Percentiles rank a stretch among this genome's conserved stretches.
Evolutionary conservation across 2,888 invertebrate genomes (phyloP).

Genomic region (Bembecia ichneumoniformis): DNA sequence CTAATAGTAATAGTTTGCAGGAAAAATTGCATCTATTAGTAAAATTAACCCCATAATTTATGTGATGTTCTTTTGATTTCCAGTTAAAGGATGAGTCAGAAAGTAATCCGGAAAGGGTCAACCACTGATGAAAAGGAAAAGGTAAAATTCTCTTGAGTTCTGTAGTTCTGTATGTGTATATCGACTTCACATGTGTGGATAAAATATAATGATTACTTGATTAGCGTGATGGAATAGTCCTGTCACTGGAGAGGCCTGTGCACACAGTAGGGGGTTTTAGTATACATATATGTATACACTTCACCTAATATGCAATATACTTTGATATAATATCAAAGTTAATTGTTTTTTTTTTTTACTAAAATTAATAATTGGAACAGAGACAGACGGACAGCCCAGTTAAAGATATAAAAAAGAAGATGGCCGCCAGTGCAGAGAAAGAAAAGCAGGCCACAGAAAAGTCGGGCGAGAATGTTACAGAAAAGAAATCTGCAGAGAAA

Average conservation of each 20-base stretch:
- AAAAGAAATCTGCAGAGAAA: constrained; percentile 27
- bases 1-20: too few relatives aligned
- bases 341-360: too few relatives aligned
- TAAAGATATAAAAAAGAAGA: constrained; percentile 64
- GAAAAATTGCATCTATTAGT: too few relatives aligned
- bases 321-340: too few relatives aligned
- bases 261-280: too few relatives aligned
- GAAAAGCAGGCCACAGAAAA: constrained; percentile 13
- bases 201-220: too few relatives aligned
- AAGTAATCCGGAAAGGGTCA: constrained; percentile 44
- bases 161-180: not conserved
- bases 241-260: too few relatives aligned
- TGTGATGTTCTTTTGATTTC: constrained; percentile 15
- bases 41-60: too few relatives aligned
- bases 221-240: too few relatives aligned
- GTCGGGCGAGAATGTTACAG: constrained; percentile 31
- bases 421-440: constrained; percentile 55
- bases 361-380: constrained; percentile 16
- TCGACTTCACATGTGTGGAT: not conserved
- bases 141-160: too few relatives aligned
- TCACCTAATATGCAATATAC: too few relatives aligned
- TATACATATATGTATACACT: too few relatives aligned
- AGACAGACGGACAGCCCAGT: constrained; percentile 46
- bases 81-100: constrained; percentile 62
- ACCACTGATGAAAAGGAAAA: constrained; percentile 55